A percentile compares a stretch with the other conserved stretches of the same genome.
Evolutionary conservation across 2,797 vertebrate species (phyloP).

Genomic region (Delichon dasypus): DNA sequence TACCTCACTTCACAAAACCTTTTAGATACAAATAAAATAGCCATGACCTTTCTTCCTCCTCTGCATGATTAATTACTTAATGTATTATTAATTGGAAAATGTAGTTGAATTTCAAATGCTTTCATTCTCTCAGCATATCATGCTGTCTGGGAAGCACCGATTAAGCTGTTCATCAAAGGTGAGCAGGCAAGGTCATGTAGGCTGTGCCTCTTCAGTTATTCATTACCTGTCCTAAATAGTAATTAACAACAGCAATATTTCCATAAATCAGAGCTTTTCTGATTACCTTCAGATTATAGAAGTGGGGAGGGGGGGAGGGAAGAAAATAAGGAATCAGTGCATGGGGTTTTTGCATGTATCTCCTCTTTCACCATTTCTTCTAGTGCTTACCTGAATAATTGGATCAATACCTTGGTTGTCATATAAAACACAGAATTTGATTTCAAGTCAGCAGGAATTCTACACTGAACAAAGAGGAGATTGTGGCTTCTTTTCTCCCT

Average conservation of each 20-base stretch:
- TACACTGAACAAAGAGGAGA: neutral
- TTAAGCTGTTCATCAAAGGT: constrained; percentile 82
- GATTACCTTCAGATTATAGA: constrained; percentile 71
- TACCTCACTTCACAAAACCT: constrained; percentile 53
- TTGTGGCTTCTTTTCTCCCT: neutral
- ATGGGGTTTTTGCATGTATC: neutral
- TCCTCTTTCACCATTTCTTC: constrained; percentile 10
- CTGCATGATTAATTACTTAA: constrained; percentile 96
- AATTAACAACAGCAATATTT: constrained; percentile 81
- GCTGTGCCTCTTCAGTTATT: constrained; percentile 76
- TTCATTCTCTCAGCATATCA: constrained; percentile 89
- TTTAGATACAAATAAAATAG: constrained; percentile 68
- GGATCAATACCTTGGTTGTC: constrained; percentile 14
- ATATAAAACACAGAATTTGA: neutral
- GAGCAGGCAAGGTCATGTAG: constrained; percentile 76
- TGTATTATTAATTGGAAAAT: constrained; percentile 92
- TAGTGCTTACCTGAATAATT: constrained; percentile 12
- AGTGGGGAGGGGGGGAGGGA: neutral
- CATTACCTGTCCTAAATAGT: constrained; percentile 75
- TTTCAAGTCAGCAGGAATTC: neutral
- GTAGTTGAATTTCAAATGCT: constrained; percentile 85
- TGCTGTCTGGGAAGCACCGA: constrained; percentile 81
- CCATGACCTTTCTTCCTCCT: constrained; percentile 84
- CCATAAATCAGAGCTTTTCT: constrained; percentile 81
- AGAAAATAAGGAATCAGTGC: neutral